phyloP scores from a whole-genome alignment of 2,797 vertebrate genomes.

The Scleropages formosus region DNA sequence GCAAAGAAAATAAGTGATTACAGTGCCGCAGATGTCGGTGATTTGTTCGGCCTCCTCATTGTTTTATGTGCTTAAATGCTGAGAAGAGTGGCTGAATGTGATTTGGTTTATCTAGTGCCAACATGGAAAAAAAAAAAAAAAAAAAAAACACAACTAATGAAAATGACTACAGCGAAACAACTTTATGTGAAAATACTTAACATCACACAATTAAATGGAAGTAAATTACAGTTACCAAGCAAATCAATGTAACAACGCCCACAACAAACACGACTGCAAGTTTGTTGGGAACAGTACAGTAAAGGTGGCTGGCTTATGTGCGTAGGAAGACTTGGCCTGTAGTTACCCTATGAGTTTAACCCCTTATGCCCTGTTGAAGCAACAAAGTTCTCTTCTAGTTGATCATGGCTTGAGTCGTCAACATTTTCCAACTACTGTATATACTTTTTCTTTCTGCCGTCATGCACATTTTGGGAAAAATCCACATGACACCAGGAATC shows the following conservation, averaged over 20 bases:
- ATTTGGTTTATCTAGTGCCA: slow-evolving; percentile 18
- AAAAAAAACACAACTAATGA: slow-evolving; percentile 9
- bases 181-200: not conserved
- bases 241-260: slow-evolving; percentile 22
- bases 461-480: no score
- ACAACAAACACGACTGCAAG: slow-evolving; percentile 15
- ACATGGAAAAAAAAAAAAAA: not conserved
- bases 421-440: no score
- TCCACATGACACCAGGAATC: no score
- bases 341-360: slow-evolving; percentile 19
- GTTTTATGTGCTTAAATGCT: not conserved
- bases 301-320: not conserved
- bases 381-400: not conserved
- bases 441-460: no score
- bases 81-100: slow-evolving; percentile 11
- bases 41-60: not conserved
- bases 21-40: not conserved
- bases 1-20: slow-evolving; percentile 12
- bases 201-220: slow-evolving; percentile 9
- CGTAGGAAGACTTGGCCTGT: not conserved
- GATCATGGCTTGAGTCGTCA: no score
- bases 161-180: slow-evolving; percentile 2
- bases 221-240: slow-evolving; percentile 10
- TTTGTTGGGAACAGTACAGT: slow-evolving; percentile 9
- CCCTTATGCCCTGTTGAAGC: not conserved